Evolutionary conservation across 2,888 invertebrate genomes (phyloP).

Genomic region (Apodemia duryi): DNA sequence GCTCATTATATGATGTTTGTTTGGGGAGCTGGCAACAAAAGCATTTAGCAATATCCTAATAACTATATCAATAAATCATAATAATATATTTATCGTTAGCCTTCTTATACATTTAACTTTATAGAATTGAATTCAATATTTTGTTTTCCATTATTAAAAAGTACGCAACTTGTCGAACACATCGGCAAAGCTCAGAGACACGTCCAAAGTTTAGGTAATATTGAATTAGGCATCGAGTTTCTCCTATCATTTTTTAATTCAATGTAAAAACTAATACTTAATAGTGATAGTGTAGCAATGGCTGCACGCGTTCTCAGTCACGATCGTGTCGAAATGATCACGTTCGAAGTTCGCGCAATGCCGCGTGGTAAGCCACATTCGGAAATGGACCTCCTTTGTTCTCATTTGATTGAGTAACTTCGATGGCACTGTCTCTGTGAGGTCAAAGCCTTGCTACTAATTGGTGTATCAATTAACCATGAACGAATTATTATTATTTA

Average conservation of each 20-base stretch:
- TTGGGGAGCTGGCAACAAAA: too few species aligned
- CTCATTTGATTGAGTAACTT: conserved; percentile 26
- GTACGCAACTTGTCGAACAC: background rate
- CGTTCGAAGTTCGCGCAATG: conserved; percentile 38
- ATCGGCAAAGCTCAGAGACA: background rate
- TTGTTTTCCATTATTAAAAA: too few species aligned
- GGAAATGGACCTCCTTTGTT: conserved; percentile 48
- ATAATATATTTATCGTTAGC: too few species aligned
- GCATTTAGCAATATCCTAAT: too few species aligned
- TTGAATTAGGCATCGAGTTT: background rate
- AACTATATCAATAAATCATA: too few species aligned
- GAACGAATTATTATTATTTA: background rate
- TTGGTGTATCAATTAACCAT: conserved; percentile 1
- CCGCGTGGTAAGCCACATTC: conserved; percentile 42
- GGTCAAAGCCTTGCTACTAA: conserved; percentile 4
- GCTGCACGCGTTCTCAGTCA: conserved; percentile 38
- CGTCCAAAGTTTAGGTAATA: background rate
- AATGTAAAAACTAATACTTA: conserved; percentile 16
- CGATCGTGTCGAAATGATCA: conserved; percentile 48
- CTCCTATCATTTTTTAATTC: conserved; percentile 4
- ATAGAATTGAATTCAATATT: too few species aligned
- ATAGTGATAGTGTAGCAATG: conserved; percentile 23
- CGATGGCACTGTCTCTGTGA: background rate
- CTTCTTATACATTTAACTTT: too few species aligned
- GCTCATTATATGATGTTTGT: too few species aligned